phyloP scores from a whole-genome alignment of 2,113 vertebrate species.

The Romanogobio albipinnatus region DNA sequence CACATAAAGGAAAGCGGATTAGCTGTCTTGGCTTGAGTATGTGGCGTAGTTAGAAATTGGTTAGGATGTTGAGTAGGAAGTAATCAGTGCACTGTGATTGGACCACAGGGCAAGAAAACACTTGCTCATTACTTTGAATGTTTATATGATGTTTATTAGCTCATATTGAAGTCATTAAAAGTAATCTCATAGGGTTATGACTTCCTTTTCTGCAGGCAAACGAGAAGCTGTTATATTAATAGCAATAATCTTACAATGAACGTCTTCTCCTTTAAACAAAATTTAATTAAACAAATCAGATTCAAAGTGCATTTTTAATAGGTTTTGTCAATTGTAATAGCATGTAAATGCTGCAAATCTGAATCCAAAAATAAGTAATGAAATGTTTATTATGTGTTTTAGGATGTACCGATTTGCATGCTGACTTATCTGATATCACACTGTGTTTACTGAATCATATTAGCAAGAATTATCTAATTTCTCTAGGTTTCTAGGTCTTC shows the following conservation, averaged over 20 bases:
- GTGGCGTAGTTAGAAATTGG: background rate
- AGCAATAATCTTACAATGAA: background rate
- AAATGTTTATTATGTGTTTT: slow-evolving; percentile 14
- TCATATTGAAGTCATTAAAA: slow-evolving; percentile 21
- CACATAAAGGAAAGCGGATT: slow-evolving; percentile 16
- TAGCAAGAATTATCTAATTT: slow-evolving; percentile 5
- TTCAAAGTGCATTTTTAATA: background rate
- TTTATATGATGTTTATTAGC: slow-evolving; percentile 18
- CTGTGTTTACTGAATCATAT: slow-evolving; percentile 7
- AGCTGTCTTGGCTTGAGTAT: slow-evolving; percentile 20
- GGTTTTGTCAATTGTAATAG: background rate
- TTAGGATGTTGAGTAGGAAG: slow-evolving; percentile 11
- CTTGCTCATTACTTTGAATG: slow-evolving; percentile 17
- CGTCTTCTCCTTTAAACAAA: background rate
- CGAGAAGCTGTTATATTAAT: background rate
- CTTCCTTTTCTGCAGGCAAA: background rate
- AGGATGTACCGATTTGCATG: slow-evolving; percentile 7
- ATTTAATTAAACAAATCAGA: background rate
- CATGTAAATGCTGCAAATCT: background rate
- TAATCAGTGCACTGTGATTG: slow-evolving; percentile 7
- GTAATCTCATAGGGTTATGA: background rate
- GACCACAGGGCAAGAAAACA: slow-evolving; percentile 9
- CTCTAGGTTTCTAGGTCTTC: background rate
- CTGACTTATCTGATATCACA: background rate
- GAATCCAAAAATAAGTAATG: background rate